These are phyloP conservation scores for Reticulitermes lucifugus DNA, from an alignment of 2,888 invertebrate species.

Conservation along the genomic window DNA sequence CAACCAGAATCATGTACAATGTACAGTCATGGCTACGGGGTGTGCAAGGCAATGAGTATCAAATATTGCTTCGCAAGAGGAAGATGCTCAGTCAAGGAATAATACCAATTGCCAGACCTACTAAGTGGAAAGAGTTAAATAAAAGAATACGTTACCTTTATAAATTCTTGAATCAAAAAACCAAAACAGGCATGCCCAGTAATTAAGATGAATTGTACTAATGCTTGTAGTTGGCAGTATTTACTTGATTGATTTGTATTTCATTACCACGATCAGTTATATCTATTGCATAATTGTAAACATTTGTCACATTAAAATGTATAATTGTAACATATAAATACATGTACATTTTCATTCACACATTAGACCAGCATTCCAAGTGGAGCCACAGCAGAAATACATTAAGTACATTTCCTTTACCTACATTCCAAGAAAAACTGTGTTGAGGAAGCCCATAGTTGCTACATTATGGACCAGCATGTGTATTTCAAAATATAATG, in stretches of 20 bases:
- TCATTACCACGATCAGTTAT: background rate
- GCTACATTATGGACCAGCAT: no score
- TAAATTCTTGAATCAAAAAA: slow-evolving; percentile 82
- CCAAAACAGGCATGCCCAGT: slow-evolving; percentile 71
- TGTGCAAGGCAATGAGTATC: slow-evolving; percentile 86
- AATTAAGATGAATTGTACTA: background rate
- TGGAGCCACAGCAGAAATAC: no score
- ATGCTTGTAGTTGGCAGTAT: background rate
- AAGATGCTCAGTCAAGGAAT: slow-evolving; percentile 72
- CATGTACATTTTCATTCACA: no score
- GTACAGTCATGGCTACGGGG: slow-evolving; percentile 93
- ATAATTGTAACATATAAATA: no score
- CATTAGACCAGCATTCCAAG: no score
- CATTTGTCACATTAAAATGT: no score
- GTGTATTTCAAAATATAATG: no score
- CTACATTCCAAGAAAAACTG: no score
- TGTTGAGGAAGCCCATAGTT: no score
- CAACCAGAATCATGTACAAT: slow-evolving; percentile 85
- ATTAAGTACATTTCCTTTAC: no score
- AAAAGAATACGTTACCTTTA: slow-evolving; percentile 82
- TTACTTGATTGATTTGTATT: background rate
- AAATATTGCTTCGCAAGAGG: slow-evolving; percentile 79
- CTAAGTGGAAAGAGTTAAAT: slow-evolving; percentile 80
- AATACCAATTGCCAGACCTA: slow-evolving; percentile 75
- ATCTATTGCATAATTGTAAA: no score